Evolutionary conservation across 2,888 invertebrate genomes (phyloP).

Genomic region (Bruchidius siliquastri): DNA sequence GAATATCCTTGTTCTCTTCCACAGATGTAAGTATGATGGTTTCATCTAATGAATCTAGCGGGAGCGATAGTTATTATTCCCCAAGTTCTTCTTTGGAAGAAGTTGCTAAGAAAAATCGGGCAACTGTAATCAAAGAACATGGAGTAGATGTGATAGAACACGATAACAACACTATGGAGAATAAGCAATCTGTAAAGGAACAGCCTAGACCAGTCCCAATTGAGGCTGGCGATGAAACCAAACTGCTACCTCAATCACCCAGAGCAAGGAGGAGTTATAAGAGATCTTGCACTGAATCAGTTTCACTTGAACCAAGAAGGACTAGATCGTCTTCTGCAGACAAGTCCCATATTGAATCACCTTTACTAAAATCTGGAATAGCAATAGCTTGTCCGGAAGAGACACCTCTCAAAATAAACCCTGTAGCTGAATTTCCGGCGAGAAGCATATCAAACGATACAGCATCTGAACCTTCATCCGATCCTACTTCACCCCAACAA

Average conservation of each 20-base stretch:
- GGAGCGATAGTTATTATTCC: not conserved
- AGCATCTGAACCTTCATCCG: not conserved
- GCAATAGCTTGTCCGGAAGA: not conserved
- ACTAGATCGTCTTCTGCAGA: not conserved
- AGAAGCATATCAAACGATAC: not conserved
- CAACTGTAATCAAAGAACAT: not conserved
- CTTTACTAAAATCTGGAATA: not conserved
- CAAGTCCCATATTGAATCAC: not conserved
- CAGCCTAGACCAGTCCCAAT: not conserved
- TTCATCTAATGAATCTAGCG: not conserved
- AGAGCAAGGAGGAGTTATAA: slow-evolving; percentile 35
- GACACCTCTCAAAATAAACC: not conserved
- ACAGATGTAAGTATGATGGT: not conserved
- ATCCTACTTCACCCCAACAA: not conserved
- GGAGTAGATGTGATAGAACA: not conserved
- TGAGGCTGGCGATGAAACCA: not conserved
- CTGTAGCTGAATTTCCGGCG: not conserved
- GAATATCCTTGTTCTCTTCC: not conserved
- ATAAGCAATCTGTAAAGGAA: too few species aligned
- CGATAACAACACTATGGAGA: not conserved
- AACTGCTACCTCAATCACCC: slow-evolving; percentile 23
- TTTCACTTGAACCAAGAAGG: not conserved
- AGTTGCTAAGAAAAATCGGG: not conserved
- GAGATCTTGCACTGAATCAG: slow-evolving; percentile 11
- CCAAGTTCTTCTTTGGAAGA: not conserved